Evolutionary conservation across 2,797 vertebrate species (phyloP).

Genomic region (Coracias cyanogaster): DNA sequence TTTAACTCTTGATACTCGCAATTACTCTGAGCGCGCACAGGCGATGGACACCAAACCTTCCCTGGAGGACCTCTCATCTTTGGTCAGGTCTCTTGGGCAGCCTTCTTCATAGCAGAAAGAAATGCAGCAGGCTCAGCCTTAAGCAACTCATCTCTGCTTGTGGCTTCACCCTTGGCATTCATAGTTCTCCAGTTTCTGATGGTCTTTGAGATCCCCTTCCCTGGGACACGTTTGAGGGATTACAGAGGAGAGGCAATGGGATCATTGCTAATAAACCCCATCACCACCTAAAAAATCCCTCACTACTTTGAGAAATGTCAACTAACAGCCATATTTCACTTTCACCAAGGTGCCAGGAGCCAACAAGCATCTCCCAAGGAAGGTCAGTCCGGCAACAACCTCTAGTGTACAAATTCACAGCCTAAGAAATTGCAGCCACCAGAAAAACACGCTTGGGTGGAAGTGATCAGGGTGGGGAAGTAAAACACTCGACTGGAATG

Average conservation of each 20-base stretch:
- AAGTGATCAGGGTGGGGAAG: background rate
- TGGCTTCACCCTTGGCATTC: background rate
- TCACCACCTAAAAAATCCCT: background rate
- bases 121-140: background rate
- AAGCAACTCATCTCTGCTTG: background rate
- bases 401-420: background rate
- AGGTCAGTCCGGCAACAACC: background rate
- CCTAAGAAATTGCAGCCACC: background rate
- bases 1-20: background rate
- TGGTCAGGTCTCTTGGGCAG: background rate
- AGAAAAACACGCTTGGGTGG: background rate
- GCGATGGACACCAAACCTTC: background rate
- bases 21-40: background rate
- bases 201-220: background rate
- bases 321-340: background rate
- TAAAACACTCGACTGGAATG: background rate
- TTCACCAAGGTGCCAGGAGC: background rate
- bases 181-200: rapidly evolving
- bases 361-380: background rate
- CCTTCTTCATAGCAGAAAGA: background rate
- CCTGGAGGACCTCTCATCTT: background rate
- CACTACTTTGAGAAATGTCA: background rate
- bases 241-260: rapidly evolving
- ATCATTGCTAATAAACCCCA: background rate
- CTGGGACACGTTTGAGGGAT: background rate